These are phyloP conservation scores for Ascaphus truei DNA, from an alignment of 2,113 vertebrate genomes.

Conservation along the genomic window DNA sequence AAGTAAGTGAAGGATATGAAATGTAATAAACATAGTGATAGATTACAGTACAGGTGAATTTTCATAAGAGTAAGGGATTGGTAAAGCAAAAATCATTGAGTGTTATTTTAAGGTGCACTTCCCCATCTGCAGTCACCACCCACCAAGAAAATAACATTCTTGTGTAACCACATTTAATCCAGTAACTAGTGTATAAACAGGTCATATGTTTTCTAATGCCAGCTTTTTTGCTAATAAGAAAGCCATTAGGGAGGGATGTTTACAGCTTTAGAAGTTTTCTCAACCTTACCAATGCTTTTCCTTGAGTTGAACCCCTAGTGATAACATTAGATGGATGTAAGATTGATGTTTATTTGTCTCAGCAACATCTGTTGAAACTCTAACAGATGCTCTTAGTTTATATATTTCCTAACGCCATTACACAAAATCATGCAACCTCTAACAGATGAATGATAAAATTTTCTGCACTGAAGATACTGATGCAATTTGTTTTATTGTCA, in stretches of 20 bases:
- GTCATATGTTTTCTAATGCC: neutral
- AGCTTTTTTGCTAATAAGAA: slow-evolving; percentile 1
- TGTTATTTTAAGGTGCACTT: too few relatives aligned
- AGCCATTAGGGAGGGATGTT: slow-evolving; percentile 6
- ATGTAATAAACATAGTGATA: too few relatives aligned
- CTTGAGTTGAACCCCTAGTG: slow-evolving; percentile 33
- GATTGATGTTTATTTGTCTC: slow-evolving; percentile 55
- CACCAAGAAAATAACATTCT: too few relatives aligned
- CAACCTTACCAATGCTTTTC: slow-evolving; percentile 9
- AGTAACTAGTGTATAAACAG: neutral
- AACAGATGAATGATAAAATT: slow-evolving; percentile 35
- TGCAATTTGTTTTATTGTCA: neutral
- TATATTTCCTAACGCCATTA: slow-evolving; percentile 25
- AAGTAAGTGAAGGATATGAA: too few relatives aligned
- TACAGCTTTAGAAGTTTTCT: slow-evolving; percentile 15
- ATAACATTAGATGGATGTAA: slow-evolving; percentile 41
- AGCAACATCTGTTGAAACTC: slow-evolving; percentile 53
- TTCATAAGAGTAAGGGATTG: too few relatives aligned
- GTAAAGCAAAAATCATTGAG: too few relatives aligned
- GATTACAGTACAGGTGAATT: too few relatives aligned
- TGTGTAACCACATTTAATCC: neutral
- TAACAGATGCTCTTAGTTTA: slow-evolving; percentile 58
- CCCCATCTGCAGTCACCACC: too few relatives aligned
- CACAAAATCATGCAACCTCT: slow-evolving; percentile 32
- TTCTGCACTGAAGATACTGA: slow-evolving; percentile 23